phyloP scores from a whole-genome alignment of 1,140 invertebrate genomes.

The Cephus cinctus region DNA sequence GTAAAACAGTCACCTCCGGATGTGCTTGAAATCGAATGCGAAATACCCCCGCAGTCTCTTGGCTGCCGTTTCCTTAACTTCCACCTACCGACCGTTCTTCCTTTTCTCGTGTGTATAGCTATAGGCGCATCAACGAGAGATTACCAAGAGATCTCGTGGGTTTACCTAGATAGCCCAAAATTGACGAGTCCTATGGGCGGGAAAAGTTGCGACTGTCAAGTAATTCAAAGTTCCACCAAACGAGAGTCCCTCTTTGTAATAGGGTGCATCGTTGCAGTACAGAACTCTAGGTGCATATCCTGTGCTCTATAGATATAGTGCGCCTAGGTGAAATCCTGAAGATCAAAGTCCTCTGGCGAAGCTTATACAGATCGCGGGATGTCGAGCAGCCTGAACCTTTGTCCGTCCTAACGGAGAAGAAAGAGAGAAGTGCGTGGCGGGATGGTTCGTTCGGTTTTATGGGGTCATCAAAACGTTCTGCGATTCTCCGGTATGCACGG shows the following conservation, averaged over 20 bases:
- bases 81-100: neutral
- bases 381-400: too few relatives aligned
- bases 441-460: slow-evolving; percentile 44
- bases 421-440: slow-evolving; percentile 19
- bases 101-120: neutral
- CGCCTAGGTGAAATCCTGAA: neutral
- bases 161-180: too few relatives aligned
- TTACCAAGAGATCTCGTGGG: too few relatives aligned
- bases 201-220: too few relatives aligned
- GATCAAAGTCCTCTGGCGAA: too few relatives aligned
- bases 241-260: neutral
- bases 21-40: too few relatives aligned
- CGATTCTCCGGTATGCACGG: slow-evolving; percentile 40
- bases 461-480: slow-evolving; percentile 47
- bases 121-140: too few relatives aligned
- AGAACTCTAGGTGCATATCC: neutral
- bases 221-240: too few relatives aligned
- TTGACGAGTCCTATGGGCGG: too few relatives aligned
- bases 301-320: neutral
- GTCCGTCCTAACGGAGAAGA: neutral
- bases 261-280: neutral
- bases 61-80: neutral
- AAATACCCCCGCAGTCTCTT: neutral
- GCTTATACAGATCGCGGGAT: too few relatives aligned
- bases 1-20: too few relatives aligned